Conservation (phyloP, 2,888 invertebrate genomes). For the Hydriomena furcata region DNA sequence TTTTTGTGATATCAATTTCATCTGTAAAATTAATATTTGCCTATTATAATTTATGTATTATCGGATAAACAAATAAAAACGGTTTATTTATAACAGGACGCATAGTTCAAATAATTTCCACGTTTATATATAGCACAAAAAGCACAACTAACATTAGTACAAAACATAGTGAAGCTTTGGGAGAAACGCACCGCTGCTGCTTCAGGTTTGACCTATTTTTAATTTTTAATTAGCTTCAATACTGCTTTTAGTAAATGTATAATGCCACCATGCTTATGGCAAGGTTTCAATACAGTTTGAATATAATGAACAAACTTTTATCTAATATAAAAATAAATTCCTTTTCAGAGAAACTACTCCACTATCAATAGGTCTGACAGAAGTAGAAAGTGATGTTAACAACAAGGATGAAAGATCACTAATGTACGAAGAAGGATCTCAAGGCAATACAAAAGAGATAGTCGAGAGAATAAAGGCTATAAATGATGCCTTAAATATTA, state of each 20-base stretch:
- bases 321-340: slow-evolving; percentile 29
- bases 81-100: too few species aligned
- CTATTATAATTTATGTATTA: too few species aligned
- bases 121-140: slow-evolving; percentile 38
- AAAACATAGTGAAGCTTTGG: slow-evolving; percentile 41
- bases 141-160: slow-evolving; percentile 55
- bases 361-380: slow-evolving; percentile 30
- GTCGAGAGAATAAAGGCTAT: slow-evolving; percentile 81
- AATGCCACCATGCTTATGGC: slow-evolving; percentile 21
- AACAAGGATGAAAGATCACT: slow-evolving; percentile 51
- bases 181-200: slow-evolving; percentile 44
- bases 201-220: slow-evolving; percentile 69
- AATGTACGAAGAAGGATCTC: slow-evolving; percentile 46
- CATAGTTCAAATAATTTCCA: neutral
- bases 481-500: slow-evolving; percentile 63
- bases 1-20: slow-evolving; percentile 17
- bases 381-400: slow-evolving; percentile 30
- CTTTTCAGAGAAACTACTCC: slow-evolving; percentile 51
- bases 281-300: slow-evolving; percentile 11
- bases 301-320: neutral
- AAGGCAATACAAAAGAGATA: slow-evolving; percentile 65
- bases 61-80: too few species aligned
- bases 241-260: slow-evolving; percentile 42
- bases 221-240: slow-evolving; percentile 49
- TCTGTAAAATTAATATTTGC: neutral